These are phyloP conservation scores for Dysdera silvatica DNA, from an alignment of 1,140 invertebrate genomes.

Conservation along the genomic window DNA sequence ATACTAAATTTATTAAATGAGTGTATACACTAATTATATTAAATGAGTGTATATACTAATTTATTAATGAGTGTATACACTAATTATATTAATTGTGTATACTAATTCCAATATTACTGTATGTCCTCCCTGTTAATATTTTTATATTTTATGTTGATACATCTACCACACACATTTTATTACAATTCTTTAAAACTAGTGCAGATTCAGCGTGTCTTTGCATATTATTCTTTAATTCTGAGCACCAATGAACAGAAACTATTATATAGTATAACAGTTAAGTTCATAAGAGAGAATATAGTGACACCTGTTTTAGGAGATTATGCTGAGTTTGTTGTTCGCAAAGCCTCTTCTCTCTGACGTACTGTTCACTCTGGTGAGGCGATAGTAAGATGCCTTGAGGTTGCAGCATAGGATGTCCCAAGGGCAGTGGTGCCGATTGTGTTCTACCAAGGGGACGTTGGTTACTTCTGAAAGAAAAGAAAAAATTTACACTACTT, in stretches of 20 bases:
- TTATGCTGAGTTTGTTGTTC: conserved; percentile 55
- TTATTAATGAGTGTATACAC: no score
- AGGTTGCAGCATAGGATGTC: conserved; percentile 75
- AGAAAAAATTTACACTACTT: background rate
- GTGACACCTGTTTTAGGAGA: conserved; percentile 56
- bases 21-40: no score
- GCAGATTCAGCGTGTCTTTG: no score
- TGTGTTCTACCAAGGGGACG: conserved; percentile 83
- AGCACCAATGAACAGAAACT: background rate
- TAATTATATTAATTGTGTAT: no score
- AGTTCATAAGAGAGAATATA: background rate
- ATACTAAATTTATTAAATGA: no score
- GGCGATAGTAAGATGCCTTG: conserved; percentile 29
- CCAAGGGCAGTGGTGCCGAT: conserved; percentile 85
- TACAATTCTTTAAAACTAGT: no score
- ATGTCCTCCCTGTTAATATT: no score
- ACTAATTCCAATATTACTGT: no score
- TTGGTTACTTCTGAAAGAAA: conserved; percentile 53
- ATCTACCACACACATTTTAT: no score
- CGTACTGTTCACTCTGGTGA: conserved; percentile 57
- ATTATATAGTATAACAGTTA: background rate
- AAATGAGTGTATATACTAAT: no score
- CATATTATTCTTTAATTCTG: no score
- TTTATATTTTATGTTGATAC: no score
- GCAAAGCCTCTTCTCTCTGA: conserved; percentile 53